Conservation (phyloP, 2,113 vertebrate genomes). For the Taxidea taxus region DNA sequence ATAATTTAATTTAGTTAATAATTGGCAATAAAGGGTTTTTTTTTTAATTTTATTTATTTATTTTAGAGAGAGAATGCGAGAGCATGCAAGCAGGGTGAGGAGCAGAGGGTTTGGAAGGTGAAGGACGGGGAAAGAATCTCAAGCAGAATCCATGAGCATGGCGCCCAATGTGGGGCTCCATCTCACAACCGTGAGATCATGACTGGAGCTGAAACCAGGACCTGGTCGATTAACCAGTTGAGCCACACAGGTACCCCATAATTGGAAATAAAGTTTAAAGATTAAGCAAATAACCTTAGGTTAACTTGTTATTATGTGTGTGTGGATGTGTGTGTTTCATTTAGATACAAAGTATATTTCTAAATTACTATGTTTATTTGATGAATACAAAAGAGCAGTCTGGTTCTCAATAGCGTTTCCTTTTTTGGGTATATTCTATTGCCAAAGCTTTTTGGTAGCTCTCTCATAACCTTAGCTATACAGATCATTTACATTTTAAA, state of each 20-base stretch:
- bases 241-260: neutral
- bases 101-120: neutral
- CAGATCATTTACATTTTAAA: slow-evolving; percentile 13
- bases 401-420: neutral
- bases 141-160: neutral
- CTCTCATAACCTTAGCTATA: neutral
- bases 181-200: neutral
- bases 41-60: too few species aligned
- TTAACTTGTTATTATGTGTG: neutral
- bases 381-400: neutral
- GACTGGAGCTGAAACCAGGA: neutral
- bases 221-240: neutral
- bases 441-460: neutral
- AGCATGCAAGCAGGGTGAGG: neutral
- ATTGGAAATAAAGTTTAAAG: neutral
- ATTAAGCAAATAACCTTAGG: neutral
- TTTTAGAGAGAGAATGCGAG: neutral
- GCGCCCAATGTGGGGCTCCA: neutral
- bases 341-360: neutral
- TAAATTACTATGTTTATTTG: neutral
- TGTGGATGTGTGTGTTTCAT: neutral
- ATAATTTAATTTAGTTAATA: neutral
- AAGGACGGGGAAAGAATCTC: neutral
- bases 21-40: neutral
- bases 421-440: neutral